phyloP scores from a whole-genome alignment of 2,888 invertebrate genomes.

The Chromoteleia sp. region DNA sequence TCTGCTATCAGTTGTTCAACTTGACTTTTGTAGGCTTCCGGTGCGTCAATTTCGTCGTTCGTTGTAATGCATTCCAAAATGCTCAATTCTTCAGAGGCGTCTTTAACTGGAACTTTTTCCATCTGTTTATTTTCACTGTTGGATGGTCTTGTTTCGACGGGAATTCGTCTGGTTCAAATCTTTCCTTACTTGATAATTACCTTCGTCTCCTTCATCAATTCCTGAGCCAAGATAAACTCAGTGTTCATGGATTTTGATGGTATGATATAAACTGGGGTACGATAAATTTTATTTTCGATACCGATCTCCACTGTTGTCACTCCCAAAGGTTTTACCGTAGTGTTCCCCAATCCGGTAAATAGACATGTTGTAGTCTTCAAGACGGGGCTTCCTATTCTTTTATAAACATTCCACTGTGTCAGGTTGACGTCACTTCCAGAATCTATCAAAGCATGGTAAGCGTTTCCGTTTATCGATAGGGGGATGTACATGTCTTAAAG shows the following conservation, averaged over 20 bases:
- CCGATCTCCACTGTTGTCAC: not conserved
- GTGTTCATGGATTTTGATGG: not conserved
- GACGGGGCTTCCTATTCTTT: constrained; percentile 5
- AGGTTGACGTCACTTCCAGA: constrained; percentile 60
- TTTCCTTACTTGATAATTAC: not conserved
- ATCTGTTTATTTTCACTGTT: not conserved
- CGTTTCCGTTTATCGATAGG: constrained; percentile 26
- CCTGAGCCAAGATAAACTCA: constrained; percentile 2
- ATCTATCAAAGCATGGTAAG: constrained; percentile 49
- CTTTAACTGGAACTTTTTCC: not conserved
- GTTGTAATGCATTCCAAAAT: constrained; percentile 1
- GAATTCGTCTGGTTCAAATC: not conserved
- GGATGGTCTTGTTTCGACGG: not conserved
- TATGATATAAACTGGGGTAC: constrained; percentile 10
- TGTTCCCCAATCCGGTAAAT: constrained; percentile 21
- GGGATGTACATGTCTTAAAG: not conserved
- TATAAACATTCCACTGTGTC: constrained; percentile 10
- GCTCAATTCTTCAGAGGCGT: not conserved
- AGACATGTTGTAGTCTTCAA: not conserved
- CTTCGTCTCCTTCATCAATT: constrained; percentile 11
- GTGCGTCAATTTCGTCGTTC: not conserved
- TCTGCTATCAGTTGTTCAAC: not conserved
- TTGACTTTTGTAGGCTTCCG: not conserved
- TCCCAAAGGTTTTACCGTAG: constrained; percentile 4
- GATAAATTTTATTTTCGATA: constrained; percentile 6